Percentiles rank a stretch among this genome's conserved stretches.
Evolutionary conservation across 2,113 vertebrate species (phyloP).

Genomic region (Lycocorax pyrrhopterus): DNA sequence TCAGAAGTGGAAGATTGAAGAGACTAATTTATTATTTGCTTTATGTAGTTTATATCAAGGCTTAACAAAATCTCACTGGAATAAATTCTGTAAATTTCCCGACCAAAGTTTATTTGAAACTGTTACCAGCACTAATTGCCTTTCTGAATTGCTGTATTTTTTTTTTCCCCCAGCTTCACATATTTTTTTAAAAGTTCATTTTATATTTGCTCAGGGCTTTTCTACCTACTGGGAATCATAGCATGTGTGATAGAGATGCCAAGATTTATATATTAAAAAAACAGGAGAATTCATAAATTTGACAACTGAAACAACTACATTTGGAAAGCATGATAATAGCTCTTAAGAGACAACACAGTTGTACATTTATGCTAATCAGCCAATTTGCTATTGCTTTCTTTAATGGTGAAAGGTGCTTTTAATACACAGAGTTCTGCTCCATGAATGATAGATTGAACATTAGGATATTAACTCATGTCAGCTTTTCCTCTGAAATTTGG

Average conservation of each 20-base stretch:
- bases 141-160: slow-evolving; percentile 26
- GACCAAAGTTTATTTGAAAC: slow-evolving; percentile 57
- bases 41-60: slow-evolving; percentile 59
- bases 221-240: slow-evolving; percentile 48
- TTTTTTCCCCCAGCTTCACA: slow-evolving; percentile 3
- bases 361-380: slow-evolving; percentile 58
- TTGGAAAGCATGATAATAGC: slow-evolving; percentile 43
- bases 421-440: neutral
- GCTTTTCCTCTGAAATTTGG: neutral
- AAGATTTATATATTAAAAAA: slow-evolving; percentile 59
- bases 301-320: slow-evolving; percentile 42
- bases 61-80: slow-evolving; percentile 60
- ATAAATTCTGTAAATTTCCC: slow-evolving; percentile 61
- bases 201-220: slow-evolving; percentile 63
- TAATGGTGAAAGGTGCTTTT: slow-evolving; percentile 50
- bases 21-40: slow-evolving; percentile 60
- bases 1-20: slow-evolving; percentile 28
- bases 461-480: neutral
- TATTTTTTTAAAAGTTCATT: slow-evolving; percentile 62
- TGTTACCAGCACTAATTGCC: slow-evolving; percentile 54
- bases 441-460: slow-evolving; percentile 23
- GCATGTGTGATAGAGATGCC: slow-evolving; percentile 26
- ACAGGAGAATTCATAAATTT: slow-evolving; percentile 40
- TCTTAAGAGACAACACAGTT: slow-evolving; percentile 40
- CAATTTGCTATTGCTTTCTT: slow-evolving; percentile 51